Conservation (phyloP, 2,113 vertebrate species). For the Dicerorhinus sumatrensis region DNA sequence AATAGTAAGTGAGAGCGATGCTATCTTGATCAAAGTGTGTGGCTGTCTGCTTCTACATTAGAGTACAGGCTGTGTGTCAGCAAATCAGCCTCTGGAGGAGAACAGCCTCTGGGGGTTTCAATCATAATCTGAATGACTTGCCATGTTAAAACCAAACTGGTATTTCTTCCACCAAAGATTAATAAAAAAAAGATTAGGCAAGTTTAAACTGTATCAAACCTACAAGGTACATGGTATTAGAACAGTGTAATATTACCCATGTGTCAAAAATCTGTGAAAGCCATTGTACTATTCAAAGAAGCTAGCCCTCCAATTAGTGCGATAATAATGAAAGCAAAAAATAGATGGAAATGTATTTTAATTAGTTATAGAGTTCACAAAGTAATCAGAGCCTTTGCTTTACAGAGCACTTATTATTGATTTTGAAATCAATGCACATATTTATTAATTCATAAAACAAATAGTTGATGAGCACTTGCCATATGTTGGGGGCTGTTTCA, state of each 20-base stretch:
- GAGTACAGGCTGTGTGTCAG: background rate
- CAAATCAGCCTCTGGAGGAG: background rate
- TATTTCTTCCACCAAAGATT: background rate
- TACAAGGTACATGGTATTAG: background rate
- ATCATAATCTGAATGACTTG: background rate
- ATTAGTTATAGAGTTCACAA: background rate
- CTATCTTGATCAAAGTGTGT: background rate
- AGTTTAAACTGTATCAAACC: background rate
- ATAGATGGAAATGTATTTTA: background rate
- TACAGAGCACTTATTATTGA: background rate
- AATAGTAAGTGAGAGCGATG: background rate
- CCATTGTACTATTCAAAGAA: background rate
- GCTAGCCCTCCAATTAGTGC: background rate
- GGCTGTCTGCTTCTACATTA: background rate
- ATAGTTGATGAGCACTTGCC: background rate
- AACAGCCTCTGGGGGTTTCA: background rate
- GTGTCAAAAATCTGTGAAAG: background rate
- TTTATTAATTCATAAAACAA: constrained; percentile 34
- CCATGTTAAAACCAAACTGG: background rate
- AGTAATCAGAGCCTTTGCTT: background rate
- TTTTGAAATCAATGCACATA: background rate
- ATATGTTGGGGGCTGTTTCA: background rate
- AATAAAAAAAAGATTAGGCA: background rate
- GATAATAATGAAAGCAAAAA: background rate
- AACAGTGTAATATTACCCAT: background rate